Evolutionary conservation across 2,888 invertebrate genomes (phyloP), one percentile per base, ranked within the genome.

Genomic region (Drosophila paranaensis): DNA sequence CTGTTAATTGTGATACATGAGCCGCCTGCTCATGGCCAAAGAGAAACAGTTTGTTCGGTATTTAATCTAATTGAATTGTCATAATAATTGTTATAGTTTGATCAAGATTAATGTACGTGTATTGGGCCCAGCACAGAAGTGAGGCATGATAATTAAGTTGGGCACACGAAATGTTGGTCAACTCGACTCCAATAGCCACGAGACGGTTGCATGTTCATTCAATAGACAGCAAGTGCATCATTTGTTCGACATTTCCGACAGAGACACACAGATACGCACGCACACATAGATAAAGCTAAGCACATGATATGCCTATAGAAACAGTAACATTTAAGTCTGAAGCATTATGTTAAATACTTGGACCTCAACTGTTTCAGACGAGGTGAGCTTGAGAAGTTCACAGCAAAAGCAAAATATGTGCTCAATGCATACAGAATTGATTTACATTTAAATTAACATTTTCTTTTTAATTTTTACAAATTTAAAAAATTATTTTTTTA

Each of bases 241-340:
- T 63, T 71, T 79, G 82, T 79, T 68, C 60, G 62, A 75, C 82
- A 81, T 82, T 68, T 81, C 85, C 85, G 71, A 56, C 64, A 46
- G 53, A 43, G 13, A 30, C n/a, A 64, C 20, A 46, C 30, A 50
- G 45, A 4, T 58, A 42, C 27, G 27, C 42, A n/a, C 60, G 27
- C 56, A 40, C 42, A 46, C 14, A 33, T 53, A 42, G 33, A 51
- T 27, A 63, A 43, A 40, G 43, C 46, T 40, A 42, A 63, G 27
- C 51, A 42, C 35, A 65, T 42, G 53, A 57, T 57, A 37, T 57
- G 57, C 37, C n/a, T 8, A 45, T 57, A 57, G 45, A 54, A 65
- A 56, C 57, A 40, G 71, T 57, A 54, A 71, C 64, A 40, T 66
- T 60, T 27, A 33, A 35, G 60, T 56, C 42, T 20, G 20, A 20